Base-by-base conservation (phyloP, 2,113 vertebrate genomes). In the Grammomys surdaster region DNA sequence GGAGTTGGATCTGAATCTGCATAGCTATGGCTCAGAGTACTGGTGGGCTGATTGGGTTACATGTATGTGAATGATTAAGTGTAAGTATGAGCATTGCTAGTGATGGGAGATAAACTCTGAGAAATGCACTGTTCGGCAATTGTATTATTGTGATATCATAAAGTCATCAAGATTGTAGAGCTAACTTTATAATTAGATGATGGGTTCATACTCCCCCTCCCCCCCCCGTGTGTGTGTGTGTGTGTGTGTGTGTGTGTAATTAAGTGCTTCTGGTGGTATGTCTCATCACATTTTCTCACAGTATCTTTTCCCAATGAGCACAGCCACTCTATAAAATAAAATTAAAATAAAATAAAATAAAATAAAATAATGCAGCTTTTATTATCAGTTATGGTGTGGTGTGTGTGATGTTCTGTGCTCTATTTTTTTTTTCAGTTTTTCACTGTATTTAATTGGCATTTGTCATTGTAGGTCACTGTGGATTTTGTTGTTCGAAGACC, bases 371-470 rank as follows among this genome's bases (percentile, higher is more conserved):
- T 54, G 11, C 17, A 94, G 70, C 14, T 51, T 51, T 33, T 67
- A 91, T 58, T 19, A 24, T 19, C 88, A 76, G 51, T 31, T 76
- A 76, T 31, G 31, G n/a, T 24, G 2, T 51, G 43, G 7, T 51
- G 24, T 51, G 24, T 33, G 54, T 80, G 67, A n/a, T 69, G 5
- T 9, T 26, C 40, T 19, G 8, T 20, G 3, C n/a, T n/a, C 0
- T 72, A 17, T 16, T 56, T 72, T 88, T 54, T 54, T 40, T 40
- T 40, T 40, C 28, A 26, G 0, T 70, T 95, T 89, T 26, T 5
- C 13, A 56, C 26, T 22, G 17, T 31, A 56, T 97, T 96, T 95
- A 94, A 91, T 95, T 8, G 17, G 46, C 26, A 36, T 51, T 60
- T 93, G 85, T 26, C 19, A 3, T 48, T 70, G 48, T 40, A 43